These are phyloP conservation scores for Hystrix brachyura DNA, from an alignment of 2,113 vertebrate species.

Conservation along the genomic window DNA sequence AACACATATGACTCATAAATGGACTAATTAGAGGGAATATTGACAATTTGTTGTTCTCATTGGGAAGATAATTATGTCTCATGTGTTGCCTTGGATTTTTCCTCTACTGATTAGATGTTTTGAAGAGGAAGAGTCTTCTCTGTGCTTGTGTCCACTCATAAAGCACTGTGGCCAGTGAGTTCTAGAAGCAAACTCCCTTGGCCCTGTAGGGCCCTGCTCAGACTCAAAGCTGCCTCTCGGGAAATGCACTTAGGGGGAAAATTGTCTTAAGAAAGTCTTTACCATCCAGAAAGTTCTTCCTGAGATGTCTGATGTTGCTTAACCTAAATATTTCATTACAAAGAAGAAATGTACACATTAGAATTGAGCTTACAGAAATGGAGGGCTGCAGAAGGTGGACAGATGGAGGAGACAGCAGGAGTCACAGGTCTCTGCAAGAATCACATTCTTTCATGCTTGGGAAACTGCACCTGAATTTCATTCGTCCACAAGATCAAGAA, in stretches of 20 bases:
- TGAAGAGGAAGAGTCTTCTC: not conserved
- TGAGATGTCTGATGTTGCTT: not conserved
- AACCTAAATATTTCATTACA: not conserved
- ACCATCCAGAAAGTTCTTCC: not conserved
- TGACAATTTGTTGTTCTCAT: not conserved
- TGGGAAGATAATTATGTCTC: not conserved
- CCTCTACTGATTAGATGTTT: not conserved
- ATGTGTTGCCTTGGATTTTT: not conserved
- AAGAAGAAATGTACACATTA: not conserved
- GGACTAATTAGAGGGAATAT: not conserved
- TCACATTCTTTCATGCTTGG: too few species aligned
- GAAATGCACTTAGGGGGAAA: not conserved
- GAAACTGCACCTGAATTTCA: not conserved
- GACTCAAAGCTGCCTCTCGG: not conserved
- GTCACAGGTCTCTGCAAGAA: not conserved
- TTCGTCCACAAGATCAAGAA: rapidly evolving
- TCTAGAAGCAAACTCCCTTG: not conserved
- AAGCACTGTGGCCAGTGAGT: too few species aligned
- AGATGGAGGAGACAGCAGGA: not conserved
- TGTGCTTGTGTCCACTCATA: not conserved
- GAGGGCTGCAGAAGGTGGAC: not conserved
- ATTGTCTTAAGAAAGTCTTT: not conserved
- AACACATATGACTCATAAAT: not conserved
- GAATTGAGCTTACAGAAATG: not conserved
- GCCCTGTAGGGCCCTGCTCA: too few species aligned